These are phyloP conservation scores for Cheilinus undulatus DNA, from an alignment of 2,113 vertebrate genomes.

Conservation along the genomic window DNA sequence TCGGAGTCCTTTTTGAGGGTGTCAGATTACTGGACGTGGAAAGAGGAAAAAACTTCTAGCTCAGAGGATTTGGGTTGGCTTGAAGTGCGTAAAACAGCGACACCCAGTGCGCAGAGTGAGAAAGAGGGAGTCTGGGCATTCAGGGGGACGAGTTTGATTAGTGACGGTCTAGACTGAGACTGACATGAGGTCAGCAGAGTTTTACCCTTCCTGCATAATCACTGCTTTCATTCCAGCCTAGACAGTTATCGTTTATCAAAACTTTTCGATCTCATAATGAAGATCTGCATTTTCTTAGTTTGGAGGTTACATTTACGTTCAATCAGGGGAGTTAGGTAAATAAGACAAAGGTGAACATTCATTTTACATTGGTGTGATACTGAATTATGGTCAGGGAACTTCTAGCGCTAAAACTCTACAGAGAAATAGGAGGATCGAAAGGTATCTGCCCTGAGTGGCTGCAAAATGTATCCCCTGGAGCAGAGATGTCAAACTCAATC, in stretches of 20 bases:
- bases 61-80: constrained; percentile 26
- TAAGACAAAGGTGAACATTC: too few relatives aligned
- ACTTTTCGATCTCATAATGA: neutral
- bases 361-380: too few relatives aligned
- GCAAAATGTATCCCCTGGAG: too few relatives aligned
- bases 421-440: too few relatives aligned
- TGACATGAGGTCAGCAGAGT: neutral
- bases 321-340: too few relatives aligned
- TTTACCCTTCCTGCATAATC: neutral
- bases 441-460: too few relatives aligned
- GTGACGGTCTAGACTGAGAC: neutral
- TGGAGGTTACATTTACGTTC: too few relatives aligned
- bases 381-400: too few relatives aligned
- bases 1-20: constrained; percentile 65
- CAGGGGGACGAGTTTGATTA: neutral
- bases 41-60: constrained; percentile 76
- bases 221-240: neutral
- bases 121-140: neutral
- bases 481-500: too few relatives aligned
- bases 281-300: neutral
- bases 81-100: constrained; percentile 66
- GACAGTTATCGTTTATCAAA: neutral
- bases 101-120: constrained; percentile 52
- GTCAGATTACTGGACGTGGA: constrained; percentile 84
- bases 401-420: too few relatives aligned